A percentile compares a stretch with the other conserved stretches of the same genome.
These are phyloP conservation scores for Macrosoma leucophasiata DNA, from an alignment of 2,888 invertebrate species.

Conservation along the genomic window DNA sequence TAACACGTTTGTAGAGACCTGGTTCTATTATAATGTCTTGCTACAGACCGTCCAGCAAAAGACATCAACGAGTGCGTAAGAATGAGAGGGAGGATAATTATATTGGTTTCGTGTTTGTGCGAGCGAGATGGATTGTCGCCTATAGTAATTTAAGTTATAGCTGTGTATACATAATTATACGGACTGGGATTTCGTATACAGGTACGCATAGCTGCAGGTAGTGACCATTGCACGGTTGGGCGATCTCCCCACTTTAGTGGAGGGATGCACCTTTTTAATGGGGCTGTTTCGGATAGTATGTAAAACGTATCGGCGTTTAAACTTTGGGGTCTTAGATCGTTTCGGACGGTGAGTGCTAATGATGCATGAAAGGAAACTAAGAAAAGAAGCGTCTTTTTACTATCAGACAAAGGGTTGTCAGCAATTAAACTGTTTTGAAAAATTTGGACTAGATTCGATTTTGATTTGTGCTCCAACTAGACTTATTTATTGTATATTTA, in stretches of 20 bases:
- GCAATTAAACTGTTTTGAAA: too few relatives aligned
- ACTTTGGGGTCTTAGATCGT: conserved; percentile 47
- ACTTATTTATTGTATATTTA: too few relatives aligned
- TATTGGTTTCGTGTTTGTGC: conserved; percentile 36
- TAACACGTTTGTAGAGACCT: too few relatives aligned
- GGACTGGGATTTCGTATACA: conserved; percentile 62
- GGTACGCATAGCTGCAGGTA: conserved; percentile 52
- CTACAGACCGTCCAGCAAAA: conserved; percentile 45
- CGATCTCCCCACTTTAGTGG: conserved; percentile 57
- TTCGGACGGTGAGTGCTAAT: conserved; percentile 58
- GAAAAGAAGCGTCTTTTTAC: conserved; percentile 26
- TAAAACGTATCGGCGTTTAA: conserved; percentile 42
- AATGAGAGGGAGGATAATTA: conserved; percentile 43
- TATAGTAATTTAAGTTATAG: conserved; percentile 53
- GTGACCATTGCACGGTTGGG: conserved; percentile 61
- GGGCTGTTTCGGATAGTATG: conserved; percentile 45
- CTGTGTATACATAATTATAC: conserved; percentile 54
- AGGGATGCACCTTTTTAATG: conserved; percentile 52
- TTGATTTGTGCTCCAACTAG: too few relatives aligned
- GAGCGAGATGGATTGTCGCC: conserved; percentile 50
- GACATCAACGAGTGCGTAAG: conserved; percentile 68
- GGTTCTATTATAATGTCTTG: not conserved
- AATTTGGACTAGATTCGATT: too few relatives aligned
- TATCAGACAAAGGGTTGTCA: too few relatives aligned
- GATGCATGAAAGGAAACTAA: conserved; percentile 55